Conservation (phyloP, 2,113 vertebrate species). For the Chrysemys picta region DNA sequence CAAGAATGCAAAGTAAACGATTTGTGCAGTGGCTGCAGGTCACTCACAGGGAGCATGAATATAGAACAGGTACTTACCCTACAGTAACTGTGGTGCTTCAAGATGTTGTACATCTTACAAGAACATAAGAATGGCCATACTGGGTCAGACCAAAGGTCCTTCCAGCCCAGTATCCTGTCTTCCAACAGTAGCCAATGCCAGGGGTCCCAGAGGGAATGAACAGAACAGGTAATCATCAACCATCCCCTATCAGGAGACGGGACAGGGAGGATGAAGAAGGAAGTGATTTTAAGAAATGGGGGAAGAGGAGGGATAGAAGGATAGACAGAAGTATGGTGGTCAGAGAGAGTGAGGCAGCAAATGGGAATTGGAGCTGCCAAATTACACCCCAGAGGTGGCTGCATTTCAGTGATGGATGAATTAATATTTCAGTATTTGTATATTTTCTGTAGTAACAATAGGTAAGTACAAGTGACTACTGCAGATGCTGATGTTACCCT, state of each 20-base stretch:
- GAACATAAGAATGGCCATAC: too few species aligned
- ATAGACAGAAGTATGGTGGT: neutral
- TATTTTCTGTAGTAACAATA: neutral
- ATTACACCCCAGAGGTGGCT: neutral
- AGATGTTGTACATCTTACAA: neutral
- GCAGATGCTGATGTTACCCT: neutral
- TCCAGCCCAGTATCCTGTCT: too few species aligned
- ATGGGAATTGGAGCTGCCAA: neutral
- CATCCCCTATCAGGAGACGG: neutral
- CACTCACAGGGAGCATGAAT: neutral
- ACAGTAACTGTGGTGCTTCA: neutral
- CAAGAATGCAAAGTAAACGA: neutral
- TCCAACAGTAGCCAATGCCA: too few species aligned
- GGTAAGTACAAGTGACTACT: neutral
- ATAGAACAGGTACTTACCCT: neutral
- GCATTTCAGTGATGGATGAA: neutral
- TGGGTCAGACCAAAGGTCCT: too few species aligned
- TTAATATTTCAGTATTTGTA: neutral
- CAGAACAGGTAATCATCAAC: too few species aligned
- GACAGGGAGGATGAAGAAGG: neutral
- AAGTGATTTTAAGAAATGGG: neutral
- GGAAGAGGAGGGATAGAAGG: neutral
- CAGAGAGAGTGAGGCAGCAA: neutral
- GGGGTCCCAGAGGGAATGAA: too few species aligned
- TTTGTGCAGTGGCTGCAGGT: neutral